Conservation (phyloP, 2,797 vertebrate species). For the Gadopsis bispinosus region DNA sequence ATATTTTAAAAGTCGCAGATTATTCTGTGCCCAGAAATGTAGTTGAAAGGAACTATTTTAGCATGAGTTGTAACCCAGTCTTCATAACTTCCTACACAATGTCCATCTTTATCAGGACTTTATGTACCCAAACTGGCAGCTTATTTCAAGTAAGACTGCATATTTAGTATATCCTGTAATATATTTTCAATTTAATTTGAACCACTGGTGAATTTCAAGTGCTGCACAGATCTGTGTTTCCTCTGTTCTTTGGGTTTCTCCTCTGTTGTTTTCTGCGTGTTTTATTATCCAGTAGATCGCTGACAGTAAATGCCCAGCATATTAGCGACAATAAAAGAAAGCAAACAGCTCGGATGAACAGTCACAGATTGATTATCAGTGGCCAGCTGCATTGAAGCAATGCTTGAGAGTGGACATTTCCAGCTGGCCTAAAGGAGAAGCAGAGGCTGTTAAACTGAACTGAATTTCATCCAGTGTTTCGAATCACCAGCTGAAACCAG, state of each 20-base stretch:
- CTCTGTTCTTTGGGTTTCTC: not conserved
- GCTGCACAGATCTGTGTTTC: not conserved
- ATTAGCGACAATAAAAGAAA: constrained; percentile 18
- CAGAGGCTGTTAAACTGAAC: constrained; percentile 3
- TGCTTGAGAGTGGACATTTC: constrained; percentile 53
- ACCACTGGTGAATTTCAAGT: not conserved
- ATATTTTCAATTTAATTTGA: not conserved
- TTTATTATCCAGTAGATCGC: constrained; percentile 11
- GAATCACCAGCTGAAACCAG: constrained; percentile 3
- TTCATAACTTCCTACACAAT: not conserved
- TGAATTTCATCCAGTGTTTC: constrained; percentile 7
- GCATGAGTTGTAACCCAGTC: not conserved
- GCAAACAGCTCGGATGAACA: constrained; percentile 22
- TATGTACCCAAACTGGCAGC: not conserved
- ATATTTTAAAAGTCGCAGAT: not conserved
- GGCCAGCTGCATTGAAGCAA: constrained; percentile 15
- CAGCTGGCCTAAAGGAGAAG: constrained; percentile 16
- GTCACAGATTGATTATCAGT: constrained; percentile 27
- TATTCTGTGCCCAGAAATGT: not conserved
- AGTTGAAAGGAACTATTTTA: not conserved
- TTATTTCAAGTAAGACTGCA: not conserved
- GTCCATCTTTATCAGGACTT: not conserved
- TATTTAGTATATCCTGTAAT: not conserved
- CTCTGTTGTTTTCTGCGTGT: constrained; percentile 1
- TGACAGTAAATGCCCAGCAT: not conserved